Evolutionary conservation across 2,113 vertebrate species (phyloP).

Genomic region (Tricholaema leucomelas): DNA sequence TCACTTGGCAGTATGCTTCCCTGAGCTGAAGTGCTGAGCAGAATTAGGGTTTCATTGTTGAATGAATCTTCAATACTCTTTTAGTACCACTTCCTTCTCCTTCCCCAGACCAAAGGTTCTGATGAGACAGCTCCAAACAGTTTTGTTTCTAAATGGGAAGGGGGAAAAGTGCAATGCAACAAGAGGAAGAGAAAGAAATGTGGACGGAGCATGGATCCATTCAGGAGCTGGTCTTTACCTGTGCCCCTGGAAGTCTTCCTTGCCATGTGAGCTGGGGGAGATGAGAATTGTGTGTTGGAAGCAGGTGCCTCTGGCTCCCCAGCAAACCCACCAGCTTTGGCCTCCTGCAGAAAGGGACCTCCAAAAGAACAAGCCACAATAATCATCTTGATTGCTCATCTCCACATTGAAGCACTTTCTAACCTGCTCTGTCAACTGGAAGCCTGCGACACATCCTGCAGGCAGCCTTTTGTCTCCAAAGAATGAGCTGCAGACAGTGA

Average conservation of each 20-base stretch:
- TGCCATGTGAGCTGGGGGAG: neutral
- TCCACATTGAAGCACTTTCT: rapidly evolving
- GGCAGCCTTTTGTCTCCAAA: neutral
- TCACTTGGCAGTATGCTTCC: slow-evolving; percentile 18
- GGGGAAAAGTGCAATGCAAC: neutral
- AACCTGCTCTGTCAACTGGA: neutral
- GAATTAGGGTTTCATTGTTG: slow-evolving; percentile 28
- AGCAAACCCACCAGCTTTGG: neutral
- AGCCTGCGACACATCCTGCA: rapidly evolving
- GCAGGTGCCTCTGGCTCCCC: neutral
- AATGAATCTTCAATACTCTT: slow-evolving; percentile 46
- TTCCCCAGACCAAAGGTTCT: neutral
- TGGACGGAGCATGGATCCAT: neutral
- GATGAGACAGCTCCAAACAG: neutral
- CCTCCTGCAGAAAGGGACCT: neutral
- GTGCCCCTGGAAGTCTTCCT: no score
- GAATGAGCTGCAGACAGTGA: neutral
- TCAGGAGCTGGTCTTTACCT: neutral
- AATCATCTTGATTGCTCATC: neutral
- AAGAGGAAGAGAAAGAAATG: neutral
- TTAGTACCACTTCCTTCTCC: neutral
- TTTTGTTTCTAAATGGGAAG: slow-evolving; percentile 10
- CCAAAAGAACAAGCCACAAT: neutral
- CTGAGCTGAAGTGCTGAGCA: slow-evolving; percentile 6
- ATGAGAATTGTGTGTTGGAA: neutral